A percentile compares a stretch with the other conserved stretches of the same genome.
Evolutionary conservation across 2,888 invertebrate genomes (phyloP).

Genomic region (Ochropacha duplaris): DNA sequence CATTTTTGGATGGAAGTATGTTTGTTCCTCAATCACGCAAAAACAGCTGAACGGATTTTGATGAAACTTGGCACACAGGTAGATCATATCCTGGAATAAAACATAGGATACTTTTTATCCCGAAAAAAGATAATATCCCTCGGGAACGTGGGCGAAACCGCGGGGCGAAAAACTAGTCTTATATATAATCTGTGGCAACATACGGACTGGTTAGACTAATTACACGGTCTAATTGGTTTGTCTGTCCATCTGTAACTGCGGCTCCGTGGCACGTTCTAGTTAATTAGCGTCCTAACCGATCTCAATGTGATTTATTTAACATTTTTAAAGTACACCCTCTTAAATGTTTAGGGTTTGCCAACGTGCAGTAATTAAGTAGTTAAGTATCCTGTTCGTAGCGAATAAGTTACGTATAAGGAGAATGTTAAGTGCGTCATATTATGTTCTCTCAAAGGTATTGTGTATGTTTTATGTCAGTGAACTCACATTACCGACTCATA

Average conservation of each 20-base stretch:
- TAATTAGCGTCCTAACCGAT: slow-evolving; percentile 72
- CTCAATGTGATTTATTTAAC: slow-evolving; percentile 67
- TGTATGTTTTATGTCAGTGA: no score
- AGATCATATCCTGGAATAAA: no score
- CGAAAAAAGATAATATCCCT: no score
- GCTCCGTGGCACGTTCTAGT: slow-evolving; percentile 68
- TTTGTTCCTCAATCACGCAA: no score
- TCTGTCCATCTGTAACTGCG: slow-evolving; percentile 78
- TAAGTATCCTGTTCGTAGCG: neutral
- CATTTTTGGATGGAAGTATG: no score
- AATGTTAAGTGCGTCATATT: neutral
- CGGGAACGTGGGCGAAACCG: no score
- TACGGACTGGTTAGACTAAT: slow-evolving; percentile 68
- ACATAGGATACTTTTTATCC: no score
- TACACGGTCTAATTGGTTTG: slow-evolving; percentile 77
- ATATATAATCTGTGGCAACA: slow-evolving; percentile 31
- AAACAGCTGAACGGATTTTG: no score
- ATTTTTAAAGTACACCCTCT: slow-evolving; percentile 30
- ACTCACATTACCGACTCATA: no score
- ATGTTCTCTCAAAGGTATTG: no score
- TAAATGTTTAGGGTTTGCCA: neutral
- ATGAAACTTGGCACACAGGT: no score
- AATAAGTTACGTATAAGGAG: neutral
- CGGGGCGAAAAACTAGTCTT: no score
- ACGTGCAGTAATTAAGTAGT: neutral